These are phyloP conservation scores for Oreochromis aureus DNA, from an alignment of 2,113 vertebrate species.

Conservation along the genomic window DNA sequence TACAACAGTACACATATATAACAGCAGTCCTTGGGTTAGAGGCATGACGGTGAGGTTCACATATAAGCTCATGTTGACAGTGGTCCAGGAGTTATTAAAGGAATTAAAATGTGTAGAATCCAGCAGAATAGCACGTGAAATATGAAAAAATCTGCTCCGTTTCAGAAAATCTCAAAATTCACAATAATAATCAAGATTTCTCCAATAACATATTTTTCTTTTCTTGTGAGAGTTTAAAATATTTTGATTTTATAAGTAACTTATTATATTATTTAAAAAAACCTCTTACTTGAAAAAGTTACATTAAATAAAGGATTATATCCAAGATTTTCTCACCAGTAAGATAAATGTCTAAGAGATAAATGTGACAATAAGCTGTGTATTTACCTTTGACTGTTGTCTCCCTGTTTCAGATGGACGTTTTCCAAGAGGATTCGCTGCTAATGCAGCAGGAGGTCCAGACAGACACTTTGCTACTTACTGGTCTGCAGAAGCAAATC, in stretches of 20 bases:
- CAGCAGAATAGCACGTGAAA: not conserved
- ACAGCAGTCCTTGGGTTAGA: not conserved
- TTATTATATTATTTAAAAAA: not conserved
- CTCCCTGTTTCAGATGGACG: not conserved
- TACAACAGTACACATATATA: not conserved
- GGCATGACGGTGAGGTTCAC: not conserved
- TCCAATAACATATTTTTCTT: not conserved
- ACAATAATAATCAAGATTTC: not conserved
- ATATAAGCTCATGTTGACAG: not conserved
- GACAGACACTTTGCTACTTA: not conserved
- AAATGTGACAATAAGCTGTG: not conserved
- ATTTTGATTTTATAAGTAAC: not conserved
- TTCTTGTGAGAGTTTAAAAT: not conserved
- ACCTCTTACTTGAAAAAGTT: not conserved
- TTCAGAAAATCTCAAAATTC: not conserved
- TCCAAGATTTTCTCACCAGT: not conserved
- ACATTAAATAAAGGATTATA: not conserved
- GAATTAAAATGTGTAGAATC: not conserved
- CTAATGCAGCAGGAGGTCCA: not conserved
- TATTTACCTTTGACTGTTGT: not conserved
- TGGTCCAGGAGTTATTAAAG: not conserved
- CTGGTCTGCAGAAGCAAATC: not conserved
- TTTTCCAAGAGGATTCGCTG: slow-evolving; percentile 29
- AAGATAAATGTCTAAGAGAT: not conserved
- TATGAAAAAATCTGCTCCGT: not conserved